Evolutionary conservation across 2,888 invertebrate species (phyloP), one percentile per base, ranked within the genome.

Genomic region (Flexamia atlantica): DNA sequence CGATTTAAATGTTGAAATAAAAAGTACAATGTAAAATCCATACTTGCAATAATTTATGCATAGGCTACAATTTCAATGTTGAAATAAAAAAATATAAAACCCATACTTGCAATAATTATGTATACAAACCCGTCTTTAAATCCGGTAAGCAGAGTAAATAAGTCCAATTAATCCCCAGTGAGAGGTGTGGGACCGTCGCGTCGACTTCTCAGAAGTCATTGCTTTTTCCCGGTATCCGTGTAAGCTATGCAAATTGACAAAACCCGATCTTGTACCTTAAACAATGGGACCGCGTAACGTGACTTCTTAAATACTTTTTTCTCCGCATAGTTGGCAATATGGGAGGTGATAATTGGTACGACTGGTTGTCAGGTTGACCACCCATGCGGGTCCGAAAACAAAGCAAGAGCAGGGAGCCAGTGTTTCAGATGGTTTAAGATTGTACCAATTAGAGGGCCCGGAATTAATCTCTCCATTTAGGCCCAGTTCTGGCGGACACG

Each of bases 271-370:
- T 20, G 50, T 79, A n/a, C 50, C 7, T 36, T 5, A 79, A 79
- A 79, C 79, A 79, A 79, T 79, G 36, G 76, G 25, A 0, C 74
- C 1, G 46, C 32, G 17, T 79, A 79, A 79, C 82, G 74, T 83
- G 82, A 83, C 82, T 74, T 42, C 64, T 82, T 82, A 82, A 74
- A 83, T 74, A 83, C 74, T 83, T 83, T 60, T 74, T 83, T 74
- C 53, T 30, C 60, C 74, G 30, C 82, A 57, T 57, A 36, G 82
- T 83, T 83, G 82, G 82, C 82, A 57, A 74, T 53, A 83, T 74
- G 20, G 53, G 36, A 83, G 82, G 82, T 83, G 82, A 83, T 83
- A 83, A 83, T 83, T 83, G 82, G 82, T 83, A 83, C 82, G 74
- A 83, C 82, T 83, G 82, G 40, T 74, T 74, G 82, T 83, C 82